Evolutionary conservation across 2,888 invertebrate species (phyloP).

Genomic region (Drosophila monieri): DNA sequence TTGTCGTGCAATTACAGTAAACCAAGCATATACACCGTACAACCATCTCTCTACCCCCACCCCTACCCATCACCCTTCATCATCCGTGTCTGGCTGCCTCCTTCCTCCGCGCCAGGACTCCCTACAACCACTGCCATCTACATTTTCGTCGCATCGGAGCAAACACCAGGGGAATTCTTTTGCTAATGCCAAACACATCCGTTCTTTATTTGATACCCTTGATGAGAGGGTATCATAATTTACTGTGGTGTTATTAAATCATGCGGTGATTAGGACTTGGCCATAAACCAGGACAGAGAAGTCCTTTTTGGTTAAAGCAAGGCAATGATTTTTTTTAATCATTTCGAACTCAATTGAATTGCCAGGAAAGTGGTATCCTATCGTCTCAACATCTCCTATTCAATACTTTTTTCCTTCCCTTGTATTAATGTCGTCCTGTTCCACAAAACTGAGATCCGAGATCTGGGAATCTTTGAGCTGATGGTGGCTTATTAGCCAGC

Average conservation of each 20-base stretch:
- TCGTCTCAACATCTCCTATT: conserved; percentile 12
- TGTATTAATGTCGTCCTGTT: conserved; percentile 27
- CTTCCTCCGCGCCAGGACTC: not conserved
- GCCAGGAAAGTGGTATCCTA: conserved; percentile 40
- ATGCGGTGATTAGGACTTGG: not conserved
- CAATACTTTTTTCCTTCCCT: conserved; percentile 4
- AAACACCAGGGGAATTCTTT: conserved; percentile 66
- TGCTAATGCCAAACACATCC: conserved; percentile 79
- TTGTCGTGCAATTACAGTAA: conserved; percentile 78
- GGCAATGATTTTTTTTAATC: too few species aligned
- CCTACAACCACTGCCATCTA: conserved; percentile 6
- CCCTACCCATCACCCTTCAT: not conserved
- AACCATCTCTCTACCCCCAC: not conserved
- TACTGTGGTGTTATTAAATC: conserved; percentile 58
- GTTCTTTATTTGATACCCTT: conserved; percentile 68
- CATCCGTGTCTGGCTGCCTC: not conserved
- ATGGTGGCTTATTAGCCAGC: conserved; percentile 42
- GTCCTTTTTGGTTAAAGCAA: too few species aligned
- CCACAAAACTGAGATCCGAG: conserved; percentile 17
- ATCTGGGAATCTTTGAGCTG: conserved; percentile 35
- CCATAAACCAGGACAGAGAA: too few species aligned
- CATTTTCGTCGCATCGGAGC: conserved; percentile 46
- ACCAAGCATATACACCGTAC: conserved; percentile 41
- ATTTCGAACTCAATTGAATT: too few species aligned
- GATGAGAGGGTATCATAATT: conserved; percentile 51